phyloP scores from a whole-genome alignment of 1,140 invertebrate genomes.

The Condylostylus longicornis region DNA sequence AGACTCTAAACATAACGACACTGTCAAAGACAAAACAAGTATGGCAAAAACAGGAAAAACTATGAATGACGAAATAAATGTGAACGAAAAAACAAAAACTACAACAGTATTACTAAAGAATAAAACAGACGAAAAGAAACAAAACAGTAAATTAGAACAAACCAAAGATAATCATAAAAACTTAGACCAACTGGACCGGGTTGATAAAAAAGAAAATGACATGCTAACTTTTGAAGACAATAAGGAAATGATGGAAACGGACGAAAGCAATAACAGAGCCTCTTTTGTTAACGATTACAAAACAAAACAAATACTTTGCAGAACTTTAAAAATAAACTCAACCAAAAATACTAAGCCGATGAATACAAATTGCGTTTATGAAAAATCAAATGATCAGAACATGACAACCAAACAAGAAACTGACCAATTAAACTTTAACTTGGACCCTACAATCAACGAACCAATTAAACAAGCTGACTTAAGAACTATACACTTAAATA shows the following conservation, averaged over 20 bases:
- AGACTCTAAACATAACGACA: too few species aligned
- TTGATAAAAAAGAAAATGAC: slow-evolving; percentile 12
- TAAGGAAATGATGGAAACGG: slow-evolving; percentile 1
- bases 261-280: background rate
- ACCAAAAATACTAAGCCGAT: too few species aligned
- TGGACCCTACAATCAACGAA: background rate
- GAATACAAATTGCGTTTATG: too few species aligned
- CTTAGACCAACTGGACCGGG: background rate
- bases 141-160: background rate
- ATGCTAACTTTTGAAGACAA: slow-evolving; percentile 3
- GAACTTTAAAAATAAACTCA: background rate
- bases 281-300: slow-evolving; percentile 2
- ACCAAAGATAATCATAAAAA: slow-evolving; percentile 6
- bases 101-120: background rate
- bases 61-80: too few species aligned
- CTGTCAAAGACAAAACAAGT: too few species aligned
- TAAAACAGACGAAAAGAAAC: background rate
- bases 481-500: slow-evolving; percentile 19
- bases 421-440: background rate
- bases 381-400: background rate
- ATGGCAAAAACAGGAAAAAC: too few species aligned
- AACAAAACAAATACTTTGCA: background rate
- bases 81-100: background rate
- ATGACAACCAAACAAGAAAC: background rate
- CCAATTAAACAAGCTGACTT: background rate